phyloP scores from a whole-genome alignment of 2,113 vertebrate genomes.

The Struthidea cinerea region DNA sequence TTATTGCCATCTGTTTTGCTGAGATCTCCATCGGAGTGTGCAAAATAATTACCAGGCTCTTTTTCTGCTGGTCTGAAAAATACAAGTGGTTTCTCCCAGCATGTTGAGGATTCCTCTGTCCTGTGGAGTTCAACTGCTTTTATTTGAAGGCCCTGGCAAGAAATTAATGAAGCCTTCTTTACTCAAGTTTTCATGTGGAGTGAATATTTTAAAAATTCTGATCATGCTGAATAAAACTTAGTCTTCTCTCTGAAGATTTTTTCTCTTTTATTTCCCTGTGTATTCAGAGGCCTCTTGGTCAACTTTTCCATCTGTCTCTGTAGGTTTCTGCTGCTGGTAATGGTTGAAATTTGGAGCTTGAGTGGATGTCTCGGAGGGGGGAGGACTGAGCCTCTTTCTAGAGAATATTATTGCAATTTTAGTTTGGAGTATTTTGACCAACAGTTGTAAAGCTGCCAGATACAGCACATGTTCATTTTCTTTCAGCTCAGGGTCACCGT shows the following conservation, averaged over 20 bases:
- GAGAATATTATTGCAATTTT: background rate
- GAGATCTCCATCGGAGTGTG: background rate
- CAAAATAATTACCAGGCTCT: background rate
- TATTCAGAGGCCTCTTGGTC: background rate
- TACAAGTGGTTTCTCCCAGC: background rate
- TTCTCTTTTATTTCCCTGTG: background rate
- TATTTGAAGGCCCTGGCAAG: background rate
- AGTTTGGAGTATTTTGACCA: background rate
- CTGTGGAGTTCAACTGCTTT: background rate
- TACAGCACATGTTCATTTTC: background rate
- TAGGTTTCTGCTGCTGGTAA: background rate
- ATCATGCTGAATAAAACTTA: background rate
- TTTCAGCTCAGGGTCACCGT: background rate
- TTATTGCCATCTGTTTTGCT: background rate
- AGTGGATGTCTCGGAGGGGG: accelerated
- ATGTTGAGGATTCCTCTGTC: background rate
- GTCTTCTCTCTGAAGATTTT: background rate
- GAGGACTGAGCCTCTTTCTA: background rate
- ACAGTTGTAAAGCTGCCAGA: background rate
- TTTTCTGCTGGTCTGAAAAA: background rate
- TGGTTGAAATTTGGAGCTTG: background rate
- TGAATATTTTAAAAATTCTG: background rate
- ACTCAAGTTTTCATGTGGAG: background rate
- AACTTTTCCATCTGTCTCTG: background rate
- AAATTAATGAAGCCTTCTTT: background rate